These are phyloP conservation scores for Luscinia luscinia DNA, from an alignment of 2,797 vertebrate species.

Conservation along the genomic window DNA sequence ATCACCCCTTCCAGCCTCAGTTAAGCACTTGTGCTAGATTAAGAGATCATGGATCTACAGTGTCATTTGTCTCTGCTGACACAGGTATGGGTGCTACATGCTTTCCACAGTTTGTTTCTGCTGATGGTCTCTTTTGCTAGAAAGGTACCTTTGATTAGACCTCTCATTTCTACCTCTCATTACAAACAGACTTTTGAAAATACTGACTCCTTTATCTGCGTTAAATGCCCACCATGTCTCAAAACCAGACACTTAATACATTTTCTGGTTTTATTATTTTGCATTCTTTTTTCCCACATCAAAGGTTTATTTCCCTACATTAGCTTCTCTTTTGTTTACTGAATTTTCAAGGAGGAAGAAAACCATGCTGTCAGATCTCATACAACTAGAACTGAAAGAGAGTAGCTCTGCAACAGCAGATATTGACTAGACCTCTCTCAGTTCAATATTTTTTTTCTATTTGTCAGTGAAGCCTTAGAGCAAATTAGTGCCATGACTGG, in stretches of 20 bases:
- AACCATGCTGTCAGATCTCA: background rate
- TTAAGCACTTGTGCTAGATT: background rate
- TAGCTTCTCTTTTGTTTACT: background rate
- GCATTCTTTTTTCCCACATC: background rate
- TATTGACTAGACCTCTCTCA: background rate
- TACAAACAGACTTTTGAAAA: background rate
- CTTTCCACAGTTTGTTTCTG: background rate
- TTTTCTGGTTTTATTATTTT: background rate
- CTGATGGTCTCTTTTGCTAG: background rate
- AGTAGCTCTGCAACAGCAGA: background rate
- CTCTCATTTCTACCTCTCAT: background rate
- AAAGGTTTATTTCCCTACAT: background rate
- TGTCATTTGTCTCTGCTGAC: background rate
- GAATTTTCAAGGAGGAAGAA: background rate
- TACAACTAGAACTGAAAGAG: background rate
- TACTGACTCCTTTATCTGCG: background rate
- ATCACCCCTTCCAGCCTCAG: background rate
- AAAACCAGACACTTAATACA: background rate
- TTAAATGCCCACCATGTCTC: background rate
- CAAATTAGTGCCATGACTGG: background rate
- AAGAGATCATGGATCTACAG: background rate
- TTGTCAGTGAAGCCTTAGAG: background rate
- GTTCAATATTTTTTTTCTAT: background rate
- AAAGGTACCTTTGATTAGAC: background rate
- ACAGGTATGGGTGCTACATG: background rate